Conservation (phyloP, 2,797 vertebrate species). For the Phoebastria nigripes region DNA sequence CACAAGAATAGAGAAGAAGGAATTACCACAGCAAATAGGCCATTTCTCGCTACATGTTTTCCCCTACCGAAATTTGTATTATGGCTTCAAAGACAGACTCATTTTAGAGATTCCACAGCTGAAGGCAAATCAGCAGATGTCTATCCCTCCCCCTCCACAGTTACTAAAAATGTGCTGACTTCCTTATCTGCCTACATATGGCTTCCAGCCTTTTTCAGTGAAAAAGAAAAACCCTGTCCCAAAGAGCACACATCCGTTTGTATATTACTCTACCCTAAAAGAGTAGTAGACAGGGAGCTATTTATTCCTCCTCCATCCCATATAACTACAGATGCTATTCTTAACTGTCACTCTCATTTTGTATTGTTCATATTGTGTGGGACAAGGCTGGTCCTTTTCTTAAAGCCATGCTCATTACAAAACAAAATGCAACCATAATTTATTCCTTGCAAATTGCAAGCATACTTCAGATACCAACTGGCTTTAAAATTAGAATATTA, state of each 20-base stretch:
- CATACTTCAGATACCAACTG: not conserved
- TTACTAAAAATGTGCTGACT: not conserved
- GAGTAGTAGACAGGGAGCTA: not conserved
- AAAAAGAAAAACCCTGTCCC: not conserved
- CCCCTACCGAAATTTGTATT: not conserved
- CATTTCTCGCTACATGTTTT: not conserved
- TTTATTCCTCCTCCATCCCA: not conserved
- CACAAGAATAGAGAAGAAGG: not conserved
- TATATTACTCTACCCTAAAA: not conserved
- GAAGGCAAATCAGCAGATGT: not conserved
- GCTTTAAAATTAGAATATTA: not conserved
- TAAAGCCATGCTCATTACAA: not conserved
- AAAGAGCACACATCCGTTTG: not conserved
- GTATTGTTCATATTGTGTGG: not conserved
- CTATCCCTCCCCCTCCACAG: not conserved
- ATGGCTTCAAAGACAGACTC: not conserved
- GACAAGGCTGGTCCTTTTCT: not conserved
- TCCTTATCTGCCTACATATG: not conserved
- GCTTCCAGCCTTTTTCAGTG: not conserved
- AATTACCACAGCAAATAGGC: not conserved
- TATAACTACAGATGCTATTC: not conserved
- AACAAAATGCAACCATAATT: not conserved
- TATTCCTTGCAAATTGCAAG: not conserved
- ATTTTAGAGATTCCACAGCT: not conserved
- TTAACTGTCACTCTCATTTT: not conserved